Conservation (phyloP, 2,888 invertebrate genomes). For the Tillus elongatus region DNA sequence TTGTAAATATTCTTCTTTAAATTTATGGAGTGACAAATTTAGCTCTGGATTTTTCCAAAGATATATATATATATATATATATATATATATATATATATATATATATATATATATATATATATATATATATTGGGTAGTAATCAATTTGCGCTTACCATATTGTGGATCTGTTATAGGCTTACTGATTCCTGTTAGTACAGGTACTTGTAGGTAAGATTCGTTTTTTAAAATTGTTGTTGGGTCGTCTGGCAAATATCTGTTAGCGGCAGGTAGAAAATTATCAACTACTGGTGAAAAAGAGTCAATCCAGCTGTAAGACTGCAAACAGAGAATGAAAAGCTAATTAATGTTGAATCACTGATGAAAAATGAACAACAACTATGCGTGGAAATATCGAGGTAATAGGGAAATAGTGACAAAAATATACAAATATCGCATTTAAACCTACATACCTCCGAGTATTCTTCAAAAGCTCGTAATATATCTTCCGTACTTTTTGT, state of each 20-base stretch:
- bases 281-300: constrained; percentile 57
- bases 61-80: too few species aligned
- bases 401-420: too few species aligned
- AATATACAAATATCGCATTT: neutral
- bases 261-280: constrained; percentile 49
- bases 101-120: too few species aligned
- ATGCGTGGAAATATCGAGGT: too few species aligned
- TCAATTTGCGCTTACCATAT: constrained; percentile 25
- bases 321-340: too few species aligned
- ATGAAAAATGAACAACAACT: too few species aligned
- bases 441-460: constrained; percentile 39
- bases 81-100: too few species aligned
- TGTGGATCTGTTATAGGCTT: constrained; percentile 42
- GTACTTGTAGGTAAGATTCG: constrained; percentile 50
- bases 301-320: constrained; percentile 52
- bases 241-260: constrained; percentile 52
- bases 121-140: too few species aligned
- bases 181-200: constrained; percentile 59
- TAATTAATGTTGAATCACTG: too few species aligned
- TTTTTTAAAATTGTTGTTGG: constrained; percentile 47
- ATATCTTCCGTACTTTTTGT: constrained; percentile 52
- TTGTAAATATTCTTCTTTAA: too few species aligned
- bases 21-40: too few species aligned
- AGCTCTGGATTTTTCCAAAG: too few species aligned
- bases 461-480: constrained; percentile 48